These are phyloP conservation scores for Aphidius gifuensis DNA, from an alignment of 1,140 invertebrate species.

Conservation along the genomic window DNA sequence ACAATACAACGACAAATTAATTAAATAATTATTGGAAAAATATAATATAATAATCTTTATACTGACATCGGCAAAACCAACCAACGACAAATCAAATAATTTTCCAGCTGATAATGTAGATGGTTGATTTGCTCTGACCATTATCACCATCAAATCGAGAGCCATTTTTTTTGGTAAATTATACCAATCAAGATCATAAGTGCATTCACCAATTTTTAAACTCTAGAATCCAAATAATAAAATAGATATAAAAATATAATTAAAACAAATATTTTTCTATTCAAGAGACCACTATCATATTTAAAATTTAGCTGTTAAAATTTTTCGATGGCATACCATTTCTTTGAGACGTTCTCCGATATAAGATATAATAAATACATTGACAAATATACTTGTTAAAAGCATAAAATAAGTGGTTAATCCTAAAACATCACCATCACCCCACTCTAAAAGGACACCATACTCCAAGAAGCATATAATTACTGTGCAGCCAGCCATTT, in stretches of 20 bases:
- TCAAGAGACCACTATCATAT: no score
- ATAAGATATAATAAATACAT: constrained; percentile 30
- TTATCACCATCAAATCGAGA: constrained; percentile 33
- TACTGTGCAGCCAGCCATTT: constrained; percentile 47
- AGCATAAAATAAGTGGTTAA: constrained; percentile 37
- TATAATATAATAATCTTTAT: neutral
- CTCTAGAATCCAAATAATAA: constrained; percentile 27
- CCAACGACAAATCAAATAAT: constrained; percentile 38
- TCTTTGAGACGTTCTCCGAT: constrained; percentile 42
- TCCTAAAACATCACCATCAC: constrained; percentile 35
- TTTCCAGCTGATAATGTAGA: constrained; percentile 35
- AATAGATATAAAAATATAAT: no score
- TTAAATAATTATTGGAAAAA: neutral
- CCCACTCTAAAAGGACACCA: constrained; percentile 44
- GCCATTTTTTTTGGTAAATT: constrained; percentile 32
- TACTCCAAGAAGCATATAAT: constrained; percentile 50
- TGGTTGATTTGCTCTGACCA: constrained; percentile 32
- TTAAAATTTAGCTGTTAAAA: no score
- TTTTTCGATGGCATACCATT: constrained; percentile 29
- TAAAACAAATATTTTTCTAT: no score
- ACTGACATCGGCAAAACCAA: constrained; percentile 38
- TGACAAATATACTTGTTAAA: constrained; percentile 27
- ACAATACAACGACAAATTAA: neutral
- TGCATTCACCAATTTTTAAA: constrained; percentile 28
- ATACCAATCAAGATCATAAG: constrained; percentile 37